Conservation (phyloP, 2,888 invertebrate genomes). For the Esperia sulphurella region DNA sequence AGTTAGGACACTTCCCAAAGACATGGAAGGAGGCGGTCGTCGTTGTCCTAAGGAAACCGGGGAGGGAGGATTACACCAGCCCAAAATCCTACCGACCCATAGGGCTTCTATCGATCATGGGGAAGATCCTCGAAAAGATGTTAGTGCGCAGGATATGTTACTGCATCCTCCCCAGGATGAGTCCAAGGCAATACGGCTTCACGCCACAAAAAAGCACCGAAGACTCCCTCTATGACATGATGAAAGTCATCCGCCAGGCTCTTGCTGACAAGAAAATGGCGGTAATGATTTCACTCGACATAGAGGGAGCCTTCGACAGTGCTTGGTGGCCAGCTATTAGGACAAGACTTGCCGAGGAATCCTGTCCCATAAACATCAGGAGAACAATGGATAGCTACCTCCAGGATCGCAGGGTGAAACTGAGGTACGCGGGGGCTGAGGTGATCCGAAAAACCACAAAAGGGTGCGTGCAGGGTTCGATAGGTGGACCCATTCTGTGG, state of each 20-base stretch:
- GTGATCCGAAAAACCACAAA: neutral
- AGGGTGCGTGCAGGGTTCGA: constrained; percentile 16
- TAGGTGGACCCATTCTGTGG: constrained; percentile 15
- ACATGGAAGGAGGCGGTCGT: too few species aligned
- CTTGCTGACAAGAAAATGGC: constrained; percentile 1
- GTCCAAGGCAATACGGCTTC: constrained; percentile 12
- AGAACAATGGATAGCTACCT: constrained; percentile 7
- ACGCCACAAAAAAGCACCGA: constrained; percentile 11
- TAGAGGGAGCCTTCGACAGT: constrained; percentile 13
- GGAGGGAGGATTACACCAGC: too few species aligned
- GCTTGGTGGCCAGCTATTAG: constrained; percentile 10
- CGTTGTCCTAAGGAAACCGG: too few species aligned
- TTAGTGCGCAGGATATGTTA: constrained; percentile 5
- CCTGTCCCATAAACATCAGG: constrained; percentile 7
- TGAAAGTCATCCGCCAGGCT: neutral
- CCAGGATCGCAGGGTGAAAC: neutral
- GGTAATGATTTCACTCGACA: constrained; percentile 11
- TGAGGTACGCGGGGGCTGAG: neutral
- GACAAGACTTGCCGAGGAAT: constrained; percentile 5
- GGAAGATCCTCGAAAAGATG: constrained; percentile 12
- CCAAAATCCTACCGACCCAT: constrained; percentile 11
- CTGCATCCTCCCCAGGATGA: constrained; percentile 4
- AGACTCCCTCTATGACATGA: constrained; percentile 4
- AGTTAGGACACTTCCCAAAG: too few species aligned
- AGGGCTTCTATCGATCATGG: constrained; percentile 12